Base-by-base conservation (phyloP, 1,140 invertebrate species). In the Fopius arisanus region DNA sequence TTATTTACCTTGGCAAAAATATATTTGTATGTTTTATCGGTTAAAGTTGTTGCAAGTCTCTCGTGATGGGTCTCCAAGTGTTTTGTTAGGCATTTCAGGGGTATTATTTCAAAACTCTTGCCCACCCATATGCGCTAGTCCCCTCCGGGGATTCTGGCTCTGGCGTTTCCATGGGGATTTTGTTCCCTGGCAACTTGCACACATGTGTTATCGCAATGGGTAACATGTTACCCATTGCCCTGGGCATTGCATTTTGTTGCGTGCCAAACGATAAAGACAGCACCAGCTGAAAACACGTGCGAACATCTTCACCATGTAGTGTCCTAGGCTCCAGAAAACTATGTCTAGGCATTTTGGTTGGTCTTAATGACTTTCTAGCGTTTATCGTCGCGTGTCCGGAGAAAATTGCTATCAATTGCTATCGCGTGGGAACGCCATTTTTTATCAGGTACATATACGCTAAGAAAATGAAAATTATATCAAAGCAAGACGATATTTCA, bases 71-170 rank as follows among this genome's bases (percentile, higher is more conserved):
- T 48, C 16, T 19, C 16, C 43, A 48, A 74, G 66, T 75, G 75
- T 78, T 77, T 76, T 75, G 23, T 66, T 66, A 78, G 75, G 71
- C 63, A 72, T 48, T 12, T 48, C 43, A 48, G 54, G 67, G 67
- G 26, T 77, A 76, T 79, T 77, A 78, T 78, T 80, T 75, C 77
- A 77, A 54, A 73, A 63, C 67, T 75, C 75, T 78, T 63, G 77
- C 77, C 33, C 73, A 81, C 73, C 75, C 75, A 72, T 37, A 71
- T 76, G 77, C 78, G 75, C 70, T 16, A 19, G 10, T 28, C 72
- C 74, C 72, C 62, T 70, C 70, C 21, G 37, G 70, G 70, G 72
- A 31, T 37, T 73, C 73, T 77, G 33, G 43, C 7, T 16, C 71
- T 79, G 72, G 76, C 59, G 73, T 80, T 77, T 62, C 74, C 74